Evolutionary conservation across 2,888 invertebrate genomes (phyloP).

Genomic region (Athrips mouffetella): DNA sequence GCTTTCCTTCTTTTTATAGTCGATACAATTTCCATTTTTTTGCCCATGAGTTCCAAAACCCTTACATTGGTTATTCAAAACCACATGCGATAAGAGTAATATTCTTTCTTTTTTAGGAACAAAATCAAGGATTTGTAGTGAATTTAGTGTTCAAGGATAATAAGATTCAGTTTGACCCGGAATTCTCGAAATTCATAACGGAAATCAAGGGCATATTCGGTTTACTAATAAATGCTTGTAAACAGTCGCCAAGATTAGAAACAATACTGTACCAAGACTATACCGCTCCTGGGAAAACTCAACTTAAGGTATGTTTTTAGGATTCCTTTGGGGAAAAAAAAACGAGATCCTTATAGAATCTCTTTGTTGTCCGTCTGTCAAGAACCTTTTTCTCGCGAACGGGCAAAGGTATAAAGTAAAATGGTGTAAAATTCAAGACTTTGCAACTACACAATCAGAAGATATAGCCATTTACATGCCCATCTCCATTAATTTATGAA

Average conservation of each 20-base stretch:
- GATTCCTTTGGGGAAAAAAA: too few relatives aligned
- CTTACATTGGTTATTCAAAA: background rate
- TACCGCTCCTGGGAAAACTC: slow-evolving; percentile 35
- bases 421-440: too few relatives aligned
- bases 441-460: too few relatives aligned
- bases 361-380: background rate
- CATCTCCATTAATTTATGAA: too few relatives aligned
- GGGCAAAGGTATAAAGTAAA: too few relatives aligned
- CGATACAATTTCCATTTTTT: too few relatives aligned
- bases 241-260: slow-evolving; percentile 87
- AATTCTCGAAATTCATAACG: slow-evolving; percentile 85
- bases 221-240: slow-evolving; percentile 85
- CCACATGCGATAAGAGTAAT: background rate
- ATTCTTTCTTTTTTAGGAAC: slow-evolving; percentile 68
- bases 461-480: too few relatives aligned
- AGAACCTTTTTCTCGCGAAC: too few relatives aligned
- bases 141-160: slow-evolving; percentile 79
- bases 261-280: slow-evolving; percentile 85
- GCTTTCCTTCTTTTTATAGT: too few relatives aligned
- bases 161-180: slow-evolving; percentile 83
- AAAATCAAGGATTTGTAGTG: slow-evolving; percentile 83
- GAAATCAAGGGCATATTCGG: slow-evolving; percentile 84
- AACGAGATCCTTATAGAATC: too few relatives aligned
- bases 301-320: slow-evolving; percentile 42
- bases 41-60: too few relatives aligned